phyloP scores from a whole-genome alignment of 37 sponge, comb jelly and placozoan genomes.

The Dysidea cf. avara region DNA sequence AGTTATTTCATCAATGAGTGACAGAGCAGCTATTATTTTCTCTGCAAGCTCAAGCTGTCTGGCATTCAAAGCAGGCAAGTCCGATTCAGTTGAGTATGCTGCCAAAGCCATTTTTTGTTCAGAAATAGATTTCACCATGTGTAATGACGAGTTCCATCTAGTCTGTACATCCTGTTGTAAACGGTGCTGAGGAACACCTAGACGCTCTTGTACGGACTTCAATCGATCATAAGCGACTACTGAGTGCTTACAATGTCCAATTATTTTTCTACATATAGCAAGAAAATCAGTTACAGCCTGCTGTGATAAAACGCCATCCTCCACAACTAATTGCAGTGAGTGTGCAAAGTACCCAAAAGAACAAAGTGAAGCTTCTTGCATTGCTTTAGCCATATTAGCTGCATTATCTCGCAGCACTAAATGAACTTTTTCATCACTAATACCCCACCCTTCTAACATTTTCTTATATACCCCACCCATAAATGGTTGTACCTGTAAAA shows the following conservation, averaged over 20 bases:
- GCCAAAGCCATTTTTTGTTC: constrained; percentile 28
- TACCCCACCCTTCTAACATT: constrained; percentile 42
- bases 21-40: too few relatives aligned
- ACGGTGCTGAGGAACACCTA: constrained; percentile 18
- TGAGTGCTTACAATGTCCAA: constrained; percentile 33
- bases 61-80: neutral
- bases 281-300: constrained; percentile 13
- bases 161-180: constrained; percentile 10
- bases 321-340: constrained; percentile 19
- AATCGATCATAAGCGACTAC: neutral
- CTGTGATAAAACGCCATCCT: constrained; percentile 38
- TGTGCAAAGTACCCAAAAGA: constrained; percentile 22
- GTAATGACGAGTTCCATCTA: too few relatives aligned
- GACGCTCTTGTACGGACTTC: constrained; percentile 1
- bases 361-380: neutral
- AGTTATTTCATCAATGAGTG: constrained; percentile 6
- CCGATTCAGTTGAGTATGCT: neutral
- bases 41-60: too few relatives aligned
- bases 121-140: neutral
- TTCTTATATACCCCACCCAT: constrained; percentile 6
- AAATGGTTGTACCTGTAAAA: constrained; percentile 9
- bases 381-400: constrained; percentile 18
- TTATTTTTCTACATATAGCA: constrained; percentile 16
- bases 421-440: constrained; percentile 6
- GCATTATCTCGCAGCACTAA: constrained; percentile 15